Evolutionary conservation across 2,113 vertebrate species (phyloP), one percentile per base, ranked within the genome.

Genomic region (Archilochus colubris): DNA sequence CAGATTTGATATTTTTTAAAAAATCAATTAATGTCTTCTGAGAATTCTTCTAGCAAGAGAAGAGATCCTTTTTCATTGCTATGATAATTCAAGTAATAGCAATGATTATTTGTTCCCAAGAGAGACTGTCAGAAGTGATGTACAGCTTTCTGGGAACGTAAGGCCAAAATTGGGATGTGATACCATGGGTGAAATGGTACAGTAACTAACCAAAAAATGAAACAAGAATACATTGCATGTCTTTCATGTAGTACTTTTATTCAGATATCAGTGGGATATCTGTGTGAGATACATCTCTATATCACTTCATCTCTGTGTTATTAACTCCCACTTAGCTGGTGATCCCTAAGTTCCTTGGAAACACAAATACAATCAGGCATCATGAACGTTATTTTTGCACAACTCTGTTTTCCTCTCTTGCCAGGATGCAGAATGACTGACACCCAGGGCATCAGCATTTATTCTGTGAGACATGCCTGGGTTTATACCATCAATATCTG

Each of bases 331-430:
- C 48, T 54, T 54, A 61, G 20, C 44, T 58, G 62, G 15, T 25
- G 44, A 76, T 38, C 27, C 14, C 48, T 61, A 3, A 0, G 24
- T 43, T 64, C 36, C 36, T 54, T 54, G 18, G 55, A 72, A 48
- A 24, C 3, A 69, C 31, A 44, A 22, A 58, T 15, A 3, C 31
- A 50, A 24, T 25, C 19, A 21, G 17, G 17, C 51, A 53, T 33
- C 2, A 2, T 18, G 50, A 4, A 0, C 15, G 14, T 9, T 44
- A 7, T 51, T 4, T 43, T 43, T 57, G 33, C 1, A 1, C 27
- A 58, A 5, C 18, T 44, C 6, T 12, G 12, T 51, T 21, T 70
- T 70, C 23, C 38, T 23, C 11, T 40, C 40, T 12, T 40, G 40
- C 40, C 12, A 13, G 40, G 40, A 40, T 13, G 40, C 40, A 40